These are phyloP conservation scores for Cyanoliseus patagonus DNA, from an alignment of 2,113 vertebrate genomes.

Conservation along the genomic window DNA sequence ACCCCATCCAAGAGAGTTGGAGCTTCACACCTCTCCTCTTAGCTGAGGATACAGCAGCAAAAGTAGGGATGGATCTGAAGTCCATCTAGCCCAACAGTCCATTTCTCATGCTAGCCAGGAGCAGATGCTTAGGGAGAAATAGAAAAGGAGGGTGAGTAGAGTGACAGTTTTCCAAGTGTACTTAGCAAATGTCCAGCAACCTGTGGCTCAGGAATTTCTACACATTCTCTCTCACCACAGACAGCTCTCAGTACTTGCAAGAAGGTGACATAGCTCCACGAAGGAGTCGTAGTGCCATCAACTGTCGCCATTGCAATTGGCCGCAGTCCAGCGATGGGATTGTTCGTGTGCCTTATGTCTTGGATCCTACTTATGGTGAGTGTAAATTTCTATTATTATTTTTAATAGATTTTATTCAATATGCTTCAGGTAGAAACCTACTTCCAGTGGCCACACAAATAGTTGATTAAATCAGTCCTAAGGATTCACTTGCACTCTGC, in stretches of 20 bases:
- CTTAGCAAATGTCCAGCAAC: background rate
- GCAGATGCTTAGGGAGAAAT: background rate
- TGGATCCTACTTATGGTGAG: conserved; percentile 82
- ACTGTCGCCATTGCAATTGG: conserved; percentile 81
- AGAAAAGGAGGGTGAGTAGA: background rate
- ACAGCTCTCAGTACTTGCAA: conserved; percentile 16
- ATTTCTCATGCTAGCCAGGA: background rate
- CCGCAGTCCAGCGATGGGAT: conserved; percentile 80
- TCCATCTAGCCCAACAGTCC: background rate
- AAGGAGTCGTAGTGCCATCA: conserved; percentile 75
- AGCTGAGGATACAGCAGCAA: background rate
- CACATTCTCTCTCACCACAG: background rate
- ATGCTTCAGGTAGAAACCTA: background rate
- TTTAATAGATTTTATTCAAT: background rate
- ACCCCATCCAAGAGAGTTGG: background rate
- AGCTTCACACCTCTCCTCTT: background rate
- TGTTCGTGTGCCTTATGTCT: conserved; percentile 78
- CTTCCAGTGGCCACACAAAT: background rate
- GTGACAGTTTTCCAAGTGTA: background rate
- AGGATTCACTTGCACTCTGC: background rate
- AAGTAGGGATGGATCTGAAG: background rate
- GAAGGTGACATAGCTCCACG: conserved; percentile 80
- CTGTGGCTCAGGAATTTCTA: background rate
- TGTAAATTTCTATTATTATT: background rate
- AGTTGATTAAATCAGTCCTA: background rate